These are phyloP conservation scores for Odocoileus hemionus DNA, from an alignment of 2,113 vertebrate species.

Conservation along the genomic window DNA sequence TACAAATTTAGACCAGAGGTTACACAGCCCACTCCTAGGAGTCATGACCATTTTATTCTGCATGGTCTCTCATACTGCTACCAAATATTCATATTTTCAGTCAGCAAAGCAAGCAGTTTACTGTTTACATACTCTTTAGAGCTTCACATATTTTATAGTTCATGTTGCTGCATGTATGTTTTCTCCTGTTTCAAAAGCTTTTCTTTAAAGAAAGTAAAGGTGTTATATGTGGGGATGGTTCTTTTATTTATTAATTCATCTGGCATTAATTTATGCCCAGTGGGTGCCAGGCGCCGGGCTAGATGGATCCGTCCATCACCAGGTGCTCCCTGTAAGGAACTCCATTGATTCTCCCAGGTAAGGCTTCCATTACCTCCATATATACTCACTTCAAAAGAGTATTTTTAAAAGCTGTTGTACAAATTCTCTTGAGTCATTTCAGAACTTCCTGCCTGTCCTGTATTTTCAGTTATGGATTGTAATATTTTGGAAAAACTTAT, in stretches of 20 bases:
- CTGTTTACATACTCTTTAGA: not conserved
- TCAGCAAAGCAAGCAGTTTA: not conserved
- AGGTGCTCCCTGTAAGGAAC: not conserved
- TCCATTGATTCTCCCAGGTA: not conserved
- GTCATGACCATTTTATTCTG: not conserved
- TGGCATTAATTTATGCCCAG: not conserved
- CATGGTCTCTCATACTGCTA: not conserved
- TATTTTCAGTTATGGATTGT: not conserved
- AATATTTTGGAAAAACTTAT: not conserved
- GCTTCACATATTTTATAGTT: not conserved
- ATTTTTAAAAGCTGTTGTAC: not conserved
- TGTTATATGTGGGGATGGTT: not conserved
- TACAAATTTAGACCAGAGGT: not conserved
- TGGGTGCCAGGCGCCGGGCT: not conserved
- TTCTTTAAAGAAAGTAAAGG: not conserved
- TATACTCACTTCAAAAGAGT: not conserved
- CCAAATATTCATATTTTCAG: not conserved
- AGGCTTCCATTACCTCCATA: not conserved
- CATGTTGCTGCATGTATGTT: not conserved
- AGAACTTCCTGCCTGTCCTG: not conserved
- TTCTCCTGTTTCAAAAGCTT: slow-evolving; percentile 29
- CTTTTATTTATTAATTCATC: not conserved
- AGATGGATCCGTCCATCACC: not conserved
- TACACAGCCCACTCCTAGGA: not conserved
- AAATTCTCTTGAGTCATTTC: not conserved